Evolutionary conservation across 2,113 vertebrate species (phyloP).

Genomic region (Ptilorrhoa leucosticta): DNA sequence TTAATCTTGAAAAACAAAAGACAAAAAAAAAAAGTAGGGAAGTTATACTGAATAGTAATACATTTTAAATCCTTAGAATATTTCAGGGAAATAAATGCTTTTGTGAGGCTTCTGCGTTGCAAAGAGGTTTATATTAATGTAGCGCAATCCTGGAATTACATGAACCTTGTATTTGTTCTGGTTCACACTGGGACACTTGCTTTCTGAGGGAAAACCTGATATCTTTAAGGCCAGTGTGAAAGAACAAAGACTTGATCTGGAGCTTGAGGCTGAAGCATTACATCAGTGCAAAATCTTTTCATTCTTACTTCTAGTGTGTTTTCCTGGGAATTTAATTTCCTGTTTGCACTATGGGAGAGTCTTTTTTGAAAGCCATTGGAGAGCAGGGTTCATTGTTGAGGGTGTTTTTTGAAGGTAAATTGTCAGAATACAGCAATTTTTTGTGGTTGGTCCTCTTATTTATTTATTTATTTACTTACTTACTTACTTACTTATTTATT

Average conservation of each 20-base stretch:
- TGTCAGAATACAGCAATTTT: not conserved
- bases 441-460: not conserved
- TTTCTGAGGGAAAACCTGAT: not conserved
- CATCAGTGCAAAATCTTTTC: slow-evolving; percentile 16
- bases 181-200: not conserved
- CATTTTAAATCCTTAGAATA: not conserved
- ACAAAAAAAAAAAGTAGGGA: not conserved
- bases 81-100: not conserved
- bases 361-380: slow-evolving; percentile 26
- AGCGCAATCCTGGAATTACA: not conserved
- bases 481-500: not conserved
- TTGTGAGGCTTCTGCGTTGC: not conserved
- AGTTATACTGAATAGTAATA: not conserved
- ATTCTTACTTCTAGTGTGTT: slow-evolving; percentile 1
- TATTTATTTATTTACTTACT: not conserved
- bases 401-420: not conserved
- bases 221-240: not conserved
- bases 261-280: not conserved
- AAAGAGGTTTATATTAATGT: slow-evolving; percentile 1
- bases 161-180: not conserved
- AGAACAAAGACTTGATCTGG: not conserved
- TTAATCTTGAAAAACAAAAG: not conserved
- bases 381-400: not conserved
- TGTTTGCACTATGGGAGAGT: not conserved
- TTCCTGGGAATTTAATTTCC: slow-evolving; percentile 36